A percentile compares a stretch with the other conserved stretches of the same genome.
phyloP scores from a whole-genome alignment of 2,113 vertebrate species.

The Gymnorhina tibicen region DNA sequence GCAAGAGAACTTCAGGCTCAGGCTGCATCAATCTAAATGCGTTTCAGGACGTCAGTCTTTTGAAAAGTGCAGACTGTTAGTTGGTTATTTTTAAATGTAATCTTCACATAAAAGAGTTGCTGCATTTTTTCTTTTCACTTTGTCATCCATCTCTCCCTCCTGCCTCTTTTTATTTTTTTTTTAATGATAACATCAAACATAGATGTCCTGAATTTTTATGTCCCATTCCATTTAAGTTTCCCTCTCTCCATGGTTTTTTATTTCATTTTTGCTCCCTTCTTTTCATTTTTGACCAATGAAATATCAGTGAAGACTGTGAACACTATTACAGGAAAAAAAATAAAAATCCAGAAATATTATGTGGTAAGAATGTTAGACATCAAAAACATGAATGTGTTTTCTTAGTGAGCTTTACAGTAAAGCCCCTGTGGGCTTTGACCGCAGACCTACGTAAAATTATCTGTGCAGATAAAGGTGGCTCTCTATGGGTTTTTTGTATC shows the following conservation, averaged over 20 bases:
- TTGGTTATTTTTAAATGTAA: slow-evolving; percentile 80
- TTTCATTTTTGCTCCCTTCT: background rate
- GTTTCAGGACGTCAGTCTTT: slow-evolving; percentile 77
- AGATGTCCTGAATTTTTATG: slow-evolving; percentile 59
- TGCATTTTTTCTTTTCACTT: slow-evolving; percentile 59
- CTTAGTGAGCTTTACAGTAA: slow-evolving; percentile 30
- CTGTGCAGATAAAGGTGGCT: slow-evolving; percentile 9
- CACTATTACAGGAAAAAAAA: background rate
- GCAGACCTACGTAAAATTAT: background rate
- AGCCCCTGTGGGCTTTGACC: slow-evolving; percentile 19
- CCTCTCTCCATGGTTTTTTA: background rate
- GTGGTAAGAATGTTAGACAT: background rate
- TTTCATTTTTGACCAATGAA: background rate
- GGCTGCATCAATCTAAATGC: slow-evolving; percentile 82
- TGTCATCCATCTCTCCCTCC: slow-evolving; percentile 47
- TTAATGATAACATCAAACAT: slow-evolving; percentile 43
- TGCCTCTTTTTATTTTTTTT: slow-evolving; percentile 13
- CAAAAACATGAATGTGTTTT: background rate
- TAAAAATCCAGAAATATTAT: background rate
- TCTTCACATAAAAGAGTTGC: slow-evolving; percentile 77
- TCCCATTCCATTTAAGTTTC: background rate
- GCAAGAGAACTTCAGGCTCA: slow-evolving; percentile 76
- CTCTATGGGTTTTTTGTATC: slow-evolving; percentile 5
- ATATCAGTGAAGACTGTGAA: background rate
- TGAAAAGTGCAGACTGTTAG: slow-evolving; percentile 77